phyloP scores from a whole-genome alignment of 2,888 invertebrate species.

The Syrista parreyssii region DNA sequence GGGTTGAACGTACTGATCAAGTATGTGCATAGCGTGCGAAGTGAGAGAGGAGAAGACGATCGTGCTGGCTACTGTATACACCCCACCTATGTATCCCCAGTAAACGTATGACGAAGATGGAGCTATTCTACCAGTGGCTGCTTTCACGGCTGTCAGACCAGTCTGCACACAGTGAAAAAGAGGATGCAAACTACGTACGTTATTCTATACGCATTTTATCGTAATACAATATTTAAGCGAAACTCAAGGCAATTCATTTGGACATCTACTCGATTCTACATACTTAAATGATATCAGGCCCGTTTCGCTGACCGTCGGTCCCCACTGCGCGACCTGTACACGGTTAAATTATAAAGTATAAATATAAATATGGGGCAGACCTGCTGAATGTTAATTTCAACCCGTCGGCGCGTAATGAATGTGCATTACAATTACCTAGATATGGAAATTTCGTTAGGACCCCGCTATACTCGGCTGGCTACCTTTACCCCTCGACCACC shows the following conservation, averaged over 20 bases:
- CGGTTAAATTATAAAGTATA: conserved; percentile 45
- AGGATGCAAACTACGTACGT: background rate
- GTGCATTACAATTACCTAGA: conserved; percentile 60
- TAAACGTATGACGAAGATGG: background rate
- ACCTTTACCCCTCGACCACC: background rate
- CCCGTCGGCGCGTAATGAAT: conserved; percentile 50
- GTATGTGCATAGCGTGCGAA: conserved; percentile 25
- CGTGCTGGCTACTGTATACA: background rate
- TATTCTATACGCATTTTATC: background rate
- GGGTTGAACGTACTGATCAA: conserved; percentile 41
- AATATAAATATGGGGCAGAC: conserved; percentile 42
- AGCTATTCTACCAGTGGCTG: background rate
- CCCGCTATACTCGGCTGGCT: background rate
- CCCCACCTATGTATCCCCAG: background rate
- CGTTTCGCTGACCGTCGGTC: background rate
- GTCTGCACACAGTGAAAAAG: background rate
- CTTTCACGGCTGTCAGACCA: background rate
- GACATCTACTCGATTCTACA: too few relatives aligned
- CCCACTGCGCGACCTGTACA: background rate
- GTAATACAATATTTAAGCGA: background rate
- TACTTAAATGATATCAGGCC: background rate
- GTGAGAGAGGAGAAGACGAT: background rate
- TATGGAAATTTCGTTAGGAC: conserved; percentile 58
- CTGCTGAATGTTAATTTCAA: conserved; percentile 47
- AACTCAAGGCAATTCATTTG: background rate